Conservation (phyloP, 2,797 vertebrate genomes). For the Ptychadena robeensis region DNA sequence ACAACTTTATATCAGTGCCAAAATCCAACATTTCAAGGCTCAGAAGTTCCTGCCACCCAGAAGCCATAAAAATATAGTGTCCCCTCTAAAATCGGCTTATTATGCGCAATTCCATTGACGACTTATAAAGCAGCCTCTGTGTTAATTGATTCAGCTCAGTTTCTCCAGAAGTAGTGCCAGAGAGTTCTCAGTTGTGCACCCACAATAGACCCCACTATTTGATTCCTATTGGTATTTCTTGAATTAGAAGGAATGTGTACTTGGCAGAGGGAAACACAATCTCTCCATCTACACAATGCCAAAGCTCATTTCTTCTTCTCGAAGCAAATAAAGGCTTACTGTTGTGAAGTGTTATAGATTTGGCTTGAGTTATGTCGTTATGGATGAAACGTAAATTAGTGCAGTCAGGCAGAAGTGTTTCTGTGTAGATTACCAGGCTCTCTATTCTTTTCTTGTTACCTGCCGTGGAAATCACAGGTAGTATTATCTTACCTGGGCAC, state of each 20-base stretch:
- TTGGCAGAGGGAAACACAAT: constrained; percentile 76
- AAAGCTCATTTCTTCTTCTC: constrained; percentile 67
- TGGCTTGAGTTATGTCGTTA: constrained; percentile 61
- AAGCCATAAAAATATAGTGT: constrained; percentile 47
- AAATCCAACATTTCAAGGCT: constrained; percentile 19
- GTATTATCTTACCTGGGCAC: not conserved
- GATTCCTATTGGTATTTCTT: constrained; percentile 69
- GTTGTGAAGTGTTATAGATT: constrained; percentile 63
- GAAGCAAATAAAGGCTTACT: constrained; percentile 69
- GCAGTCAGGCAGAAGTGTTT: constrained; percentile 45
- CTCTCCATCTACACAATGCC: constrained; percentile 70
- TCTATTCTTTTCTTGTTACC: not conserved
- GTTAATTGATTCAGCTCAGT: constrained; percentile 69
- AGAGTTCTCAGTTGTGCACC: constrained; percentile 68
- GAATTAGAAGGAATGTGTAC: constrained; percentile 77
- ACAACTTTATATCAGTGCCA: constrained; percentile 22
- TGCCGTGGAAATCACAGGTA: not conserved
- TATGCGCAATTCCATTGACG: constrained; percentile 68
- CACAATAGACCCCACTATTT: constrained; percentile 62
- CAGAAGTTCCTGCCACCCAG: constrained; percentile 1
- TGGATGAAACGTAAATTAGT: constrained; percentile 60
- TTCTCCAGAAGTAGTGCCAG: constrained; percentile 70
- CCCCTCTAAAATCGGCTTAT: constrained; percentile 49
- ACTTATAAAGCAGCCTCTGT: constrained; percentile 72
- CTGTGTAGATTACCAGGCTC: constrained; percentile 11